Evolutionary conservation across 2,888 invertebrate genomes (phyloP).

Genomic region (Ophion ventricosus): DNA sequence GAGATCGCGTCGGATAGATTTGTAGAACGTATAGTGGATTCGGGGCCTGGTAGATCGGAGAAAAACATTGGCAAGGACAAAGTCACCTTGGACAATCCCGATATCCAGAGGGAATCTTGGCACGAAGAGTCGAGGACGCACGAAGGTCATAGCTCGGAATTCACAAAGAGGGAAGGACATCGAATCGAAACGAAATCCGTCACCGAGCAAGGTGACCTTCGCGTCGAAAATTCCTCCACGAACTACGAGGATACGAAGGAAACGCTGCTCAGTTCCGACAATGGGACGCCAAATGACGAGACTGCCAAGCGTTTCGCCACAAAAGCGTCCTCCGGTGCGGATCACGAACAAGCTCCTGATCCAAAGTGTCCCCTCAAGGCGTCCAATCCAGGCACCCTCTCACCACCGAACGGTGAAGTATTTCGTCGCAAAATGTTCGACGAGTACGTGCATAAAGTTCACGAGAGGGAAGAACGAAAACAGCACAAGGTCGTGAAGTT

Average conservation of each 20-base stretch:
- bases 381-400: constrained; percentile 63
- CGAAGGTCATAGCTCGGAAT: constrained; percentile 69
- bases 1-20: not conserved
- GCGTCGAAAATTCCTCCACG: constrained; percentile 69
- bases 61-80: constrained; percentile 5
- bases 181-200: constrained; percentile 67
- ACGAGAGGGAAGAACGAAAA: constrained; percentile 90
- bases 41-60: constrained; percentile 15
- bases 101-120: constrained; percentile 71
- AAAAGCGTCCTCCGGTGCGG: constrained; percentile 56
- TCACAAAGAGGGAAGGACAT: constrained; percentile 69
- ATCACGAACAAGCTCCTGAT: constrained; percentile 53
- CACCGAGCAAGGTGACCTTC: constrained; percentile 64
- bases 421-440: constrained; percentile 93
- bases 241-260: constrained; percentile 67
- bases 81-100: constrained; percentile 10
- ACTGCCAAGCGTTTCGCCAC: not conserved
- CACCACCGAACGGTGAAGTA: constrained; percentile 87
- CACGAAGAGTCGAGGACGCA: constrained; percentile 70
- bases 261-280: constrained; percentile 49
- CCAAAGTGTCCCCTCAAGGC: constrained; percentile 28
- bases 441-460: constrained; percentile 92
- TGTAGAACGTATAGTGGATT: not conserved
- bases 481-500: constrained; percentile 92
- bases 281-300: constrained; percentile 26